phyloP scores from a whole-genome alignment of 2,797 vertebrate species.

The Bryconaethiops microstoma region DNA sequence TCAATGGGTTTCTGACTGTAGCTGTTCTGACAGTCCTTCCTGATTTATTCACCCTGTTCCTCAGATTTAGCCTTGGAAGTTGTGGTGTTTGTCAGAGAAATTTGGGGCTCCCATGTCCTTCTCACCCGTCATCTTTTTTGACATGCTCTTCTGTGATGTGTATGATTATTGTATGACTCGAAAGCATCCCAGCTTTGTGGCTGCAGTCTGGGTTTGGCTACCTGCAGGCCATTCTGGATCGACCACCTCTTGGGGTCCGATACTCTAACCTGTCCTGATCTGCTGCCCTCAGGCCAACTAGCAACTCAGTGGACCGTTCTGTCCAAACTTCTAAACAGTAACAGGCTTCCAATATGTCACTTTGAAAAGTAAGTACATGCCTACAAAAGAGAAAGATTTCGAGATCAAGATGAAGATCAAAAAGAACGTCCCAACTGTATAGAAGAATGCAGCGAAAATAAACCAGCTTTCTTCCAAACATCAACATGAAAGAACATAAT shows the following conservation, averaged over 20 bases:
- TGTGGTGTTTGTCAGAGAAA: constrained; percentile 65
- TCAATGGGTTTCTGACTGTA: constrained; percentile 59
- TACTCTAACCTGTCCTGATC: constrained; percentile 22
- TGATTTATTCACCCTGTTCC: constrained; percentile 71
- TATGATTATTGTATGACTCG: constrained; percentile 73
- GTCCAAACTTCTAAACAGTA: not conserved
- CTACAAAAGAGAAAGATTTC: not conserved
- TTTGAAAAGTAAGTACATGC: not conserved
- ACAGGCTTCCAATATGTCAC: not conserved
- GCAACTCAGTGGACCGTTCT: constrained; percentile 24
- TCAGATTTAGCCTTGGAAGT: constrained; percentile 47
- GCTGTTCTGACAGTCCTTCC: constrained; percentile 72
- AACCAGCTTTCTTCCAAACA: not conserved
- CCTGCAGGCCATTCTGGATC: constrained; percentile 74
- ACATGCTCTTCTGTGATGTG: constrained; percentile 64
- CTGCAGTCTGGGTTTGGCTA: constrained; percentile 66
- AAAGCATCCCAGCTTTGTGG: constrained; percentile 66
- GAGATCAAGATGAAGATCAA: not conserved
- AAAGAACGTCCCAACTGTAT: not conserved
- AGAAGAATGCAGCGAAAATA: not conserved
- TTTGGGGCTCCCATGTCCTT: constrained; percentile 61
- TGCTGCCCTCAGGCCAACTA: constrained; percentile 23
- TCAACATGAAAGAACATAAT: too few relatives aligned
- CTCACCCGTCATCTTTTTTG: constrained; percentile 67
- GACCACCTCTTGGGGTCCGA: constrained; percentile 45